A percentile compares a stretch with the other conserved stretches of the same genome.
Evolutionary conservation across 2,888 invertebrate genomes (phyloP).

Genomic region (Auanema sp.): DNA sequence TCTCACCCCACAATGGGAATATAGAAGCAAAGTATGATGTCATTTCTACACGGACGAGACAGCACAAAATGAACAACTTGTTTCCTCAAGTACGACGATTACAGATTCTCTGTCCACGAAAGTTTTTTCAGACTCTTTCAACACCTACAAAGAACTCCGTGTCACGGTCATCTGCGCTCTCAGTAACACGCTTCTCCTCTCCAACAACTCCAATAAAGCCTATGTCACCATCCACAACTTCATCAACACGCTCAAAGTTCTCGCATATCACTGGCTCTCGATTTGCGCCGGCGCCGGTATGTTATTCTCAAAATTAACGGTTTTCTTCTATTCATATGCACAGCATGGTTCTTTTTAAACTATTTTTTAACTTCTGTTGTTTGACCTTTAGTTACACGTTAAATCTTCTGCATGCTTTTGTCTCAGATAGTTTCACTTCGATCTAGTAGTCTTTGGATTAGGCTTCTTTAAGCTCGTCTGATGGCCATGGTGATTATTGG

Average conservation of each 20-base stretch:
- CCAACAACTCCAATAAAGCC: constrained; percentile 60
- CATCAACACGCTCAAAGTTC: neutral
- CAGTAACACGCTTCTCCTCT: constrained; percentile 33
- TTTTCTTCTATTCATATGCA: constrained; percentile 10
- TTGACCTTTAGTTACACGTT: too few species aligned
- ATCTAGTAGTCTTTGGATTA: too few species aligned
- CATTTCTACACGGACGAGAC: constrained; percentile 6
- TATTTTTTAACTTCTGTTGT: too few species aligned
- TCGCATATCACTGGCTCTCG: neutral
- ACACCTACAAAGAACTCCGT: neutral
- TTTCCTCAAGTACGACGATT: neutral
- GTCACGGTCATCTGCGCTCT: constrained; percentile 11
- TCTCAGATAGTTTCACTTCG: too few species aligned
- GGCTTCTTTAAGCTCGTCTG: too few species aligned
- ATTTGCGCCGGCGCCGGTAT: neutral
- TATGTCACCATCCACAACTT: constrained; percentile 8
- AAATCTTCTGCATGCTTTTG: too few species aligned
- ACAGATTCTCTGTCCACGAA: neutral
- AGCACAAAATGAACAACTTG: constrained; percentile 2
- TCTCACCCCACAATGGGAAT: constrained; percentile 10
- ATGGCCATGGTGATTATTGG: too few species aligned
- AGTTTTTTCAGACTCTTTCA: neutral
- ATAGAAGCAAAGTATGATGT: neutral
- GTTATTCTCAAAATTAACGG: constrained; percentile 8
- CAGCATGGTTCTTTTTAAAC: constrained; percentile 4